Evolutionary conservation across 2,113 vertebrate species (phyloP).

Genomic region (Diadophis punctatus): DNA sequence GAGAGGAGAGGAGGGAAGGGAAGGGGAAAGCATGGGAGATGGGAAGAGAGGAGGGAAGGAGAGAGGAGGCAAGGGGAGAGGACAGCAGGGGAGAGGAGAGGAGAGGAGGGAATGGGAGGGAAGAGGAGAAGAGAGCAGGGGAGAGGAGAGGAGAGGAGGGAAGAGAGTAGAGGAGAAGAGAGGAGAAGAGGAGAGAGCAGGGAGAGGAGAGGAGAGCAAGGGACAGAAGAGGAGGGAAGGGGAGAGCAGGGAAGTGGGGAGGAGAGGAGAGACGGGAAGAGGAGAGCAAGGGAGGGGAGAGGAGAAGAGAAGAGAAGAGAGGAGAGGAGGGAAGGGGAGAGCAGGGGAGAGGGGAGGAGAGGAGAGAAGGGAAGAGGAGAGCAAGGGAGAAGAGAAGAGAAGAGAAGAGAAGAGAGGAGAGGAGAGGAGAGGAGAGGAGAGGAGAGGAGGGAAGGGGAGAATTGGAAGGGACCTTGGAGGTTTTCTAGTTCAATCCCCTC

Average conservation of each 20-base stretch:
- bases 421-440: no score
- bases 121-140: accelerated
- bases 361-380: accelerated
- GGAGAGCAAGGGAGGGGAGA: background rate
- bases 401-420: accelerated
- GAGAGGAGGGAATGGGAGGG: no score
- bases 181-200: accelerated
- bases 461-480: no score
- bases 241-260: no score
- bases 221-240: no score
- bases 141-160: accelerated
- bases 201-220: accelerated
- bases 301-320: accelerated
- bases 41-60: no score
- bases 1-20: no score
- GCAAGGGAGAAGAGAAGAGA: no score
- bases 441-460: accelerated
- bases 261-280: no score
- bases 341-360: background rate
- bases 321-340: accelerated
- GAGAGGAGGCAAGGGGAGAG: no score
- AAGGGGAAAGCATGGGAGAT: no score
- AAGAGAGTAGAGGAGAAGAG: accelerated
- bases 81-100: background rate
- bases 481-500: background rate